phyloP scores from a whole-genome alignment of 2,888 invertebrate species.

The Hylaea fasciaria region DNA sequence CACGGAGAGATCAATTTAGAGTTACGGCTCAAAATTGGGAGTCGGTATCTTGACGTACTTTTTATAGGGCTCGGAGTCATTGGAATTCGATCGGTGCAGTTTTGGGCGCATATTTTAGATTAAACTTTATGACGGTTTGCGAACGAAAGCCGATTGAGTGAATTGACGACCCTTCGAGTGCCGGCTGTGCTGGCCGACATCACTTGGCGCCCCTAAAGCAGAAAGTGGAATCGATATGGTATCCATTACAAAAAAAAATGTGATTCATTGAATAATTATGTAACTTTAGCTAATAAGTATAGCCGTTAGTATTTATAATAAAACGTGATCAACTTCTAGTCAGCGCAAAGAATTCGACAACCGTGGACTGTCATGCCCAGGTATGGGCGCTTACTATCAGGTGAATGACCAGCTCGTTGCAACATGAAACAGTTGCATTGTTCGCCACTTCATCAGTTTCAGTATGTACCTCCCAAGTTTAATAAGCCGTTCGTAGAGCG shows the following conservation, averaged over 20 bases:
- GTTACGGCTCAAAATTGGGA: constrained; percentile 59
- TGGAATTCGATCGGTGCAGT: constrained; percentile 27
- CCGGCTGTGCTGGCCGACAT: too few species aligned
- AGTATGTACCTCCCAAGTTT: neutral
- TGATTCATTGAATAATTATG: too few species aligned
- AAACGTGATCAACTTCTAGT: too few species aligned
- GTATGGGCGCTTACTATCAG: neutral
- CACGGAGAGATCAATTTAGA: constrained; percentile 66
- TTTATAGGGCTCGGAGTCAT: constrained; percentile 38
- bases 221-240: too few species aligned
- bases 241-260: too few species aligned
- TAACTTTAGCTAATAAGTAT: too few species aligned
- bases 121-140: neutral
- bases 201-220: too few species aligned
- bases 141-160: neutral
- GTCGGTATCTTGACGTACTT: constrained; percentile 45
- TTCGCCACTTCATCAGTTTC: neutral
- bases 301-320: too few species aligned
- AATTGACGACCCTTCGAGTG: too few species aligned
- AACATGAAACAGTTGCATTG: neutral
- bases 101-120: constrained; percentile 18
- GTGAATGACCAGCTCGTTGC: neutral
- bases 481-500: neutral
- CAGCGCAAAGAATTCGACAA: too few species aligned
- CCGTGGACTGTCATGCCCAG: too few species aligned